A percentile compares a stretch with the other conserved stretches of the same genome.
Evolutionary conservation across 92 coral and sea anemone genomes (phyloP).

Genomic region (Actinostola sp.): DNA sequence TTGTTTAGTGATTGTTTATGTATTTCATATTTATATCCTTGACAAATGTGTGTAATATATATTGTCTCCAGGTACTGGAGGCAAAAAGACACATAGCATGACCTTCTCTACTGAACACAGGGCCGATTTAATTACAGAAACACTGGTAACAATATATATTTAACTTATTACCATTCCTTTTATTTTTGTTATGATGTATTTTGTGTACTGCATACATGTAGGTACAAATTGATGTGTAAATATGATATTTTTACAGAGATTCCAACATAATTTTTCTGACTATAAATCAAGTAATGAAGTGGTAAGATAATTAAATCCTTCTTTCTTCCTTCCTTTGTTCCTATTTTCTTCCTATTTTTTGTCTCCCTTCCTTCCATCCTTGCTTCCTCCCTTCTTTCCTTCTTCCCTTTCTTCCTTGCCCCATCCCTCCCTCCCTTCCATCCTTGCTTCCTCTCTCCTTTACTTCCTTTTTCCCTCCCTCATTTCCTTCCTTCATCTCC

Average conservation of each 20-base stretch:
- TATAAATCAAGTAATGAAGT: constrained; percentile 88
- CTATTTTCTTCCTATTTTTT: neutral
- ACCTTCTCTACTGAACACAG: constrained; percentile 99
- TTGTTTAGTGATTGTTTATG: too few relatives aligned
- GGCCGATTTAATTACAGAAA: constrained; percentile 92
- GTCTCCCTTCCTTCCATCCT: too few relatives aligned
- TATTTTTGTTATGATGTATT: neutral
- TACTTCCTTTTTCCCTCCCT: neutral
- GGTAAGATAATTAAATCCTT: constrained; percentile 53
- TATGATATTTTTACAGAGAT: constrained; percentile 55
- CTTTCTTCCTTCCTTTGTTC: neutral
- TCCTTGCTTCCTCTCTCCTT: too few relatives aligned
- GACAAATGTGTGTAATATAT: too few relatives aligned
- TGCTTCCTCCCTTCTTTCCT: too few relatives aligned
- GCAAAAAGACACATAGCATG: constrained; percentile 95
- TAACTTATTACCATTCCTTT: neutral
- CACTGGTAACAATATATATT: constrained; percentile 66
- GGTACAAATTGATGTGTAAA: neutral
- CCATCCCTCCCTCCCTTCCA: too few relatives aligned
- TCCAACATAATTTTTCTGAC: constrained; percentile 83
- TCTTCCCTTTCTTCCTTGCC: too few relatives aligned
- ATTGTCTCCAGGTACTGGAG: constrained; percentile 41
- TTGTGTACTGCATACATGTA: neutral
- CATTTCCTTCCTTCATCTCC: too few relatives aligned
- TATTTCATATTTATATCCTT: too few relatives aligned